Conservation (phyloP, 2,888 invertebrate genomes). For the Pandemis heparana region DNA sequence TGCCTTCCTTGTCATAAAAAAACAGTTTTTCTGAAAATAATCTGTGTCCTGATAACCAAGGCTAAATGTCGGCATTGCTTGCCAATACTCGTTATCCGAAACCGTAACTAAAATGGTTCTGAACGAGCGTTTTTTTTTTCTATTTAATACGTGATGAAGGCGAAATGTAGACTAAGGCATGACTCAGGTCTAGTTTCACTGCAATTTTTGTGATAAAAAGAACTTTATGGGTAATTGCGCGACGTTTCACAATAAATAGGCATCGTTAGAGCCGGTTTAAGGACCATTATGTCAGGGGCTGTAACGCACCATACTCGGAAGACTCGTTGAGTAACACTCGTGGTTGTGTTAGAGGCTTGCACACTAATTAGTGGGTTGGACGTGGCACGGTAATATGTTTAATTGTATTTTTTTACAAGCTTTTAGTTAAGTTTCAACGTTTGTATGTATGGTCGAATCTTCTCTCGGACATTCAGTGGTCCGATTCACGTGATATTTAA, state of each 20-base stretch:
- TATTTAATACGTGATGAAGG: slow-evolving; percentile 18
- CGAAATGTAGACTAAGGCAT: slow-evolving; percentile 17
- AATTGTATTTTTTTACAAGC: slow-evolving; percentile 12
- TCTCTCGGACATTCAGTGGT: too few species aligned
- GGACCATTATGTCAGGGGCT: slow-evolving; percentile 56
- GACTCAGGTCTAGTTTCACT: slow-evolving; percentile 16
- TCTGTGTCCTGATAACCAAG: slow-evolving; percentile 13
- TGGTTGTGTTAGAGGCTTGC: slow-evolving; percentile 47
- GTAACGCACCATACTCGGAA: slow-evolving; percentile 46
- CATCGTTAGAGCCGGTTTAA: slow-evolving; percentile 63
- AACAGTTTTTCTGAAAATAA: background rate
- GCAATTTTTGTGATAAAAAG: slow-evolving; percentile 13
- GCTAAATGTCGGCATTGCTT: slow-evolving; percentile 4
- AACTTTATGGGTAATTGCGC: slow-evolving; percentile 44
- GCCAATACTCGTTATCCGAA: slow-evolving; percentile 3
- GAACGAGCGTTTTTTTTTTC: background rate
- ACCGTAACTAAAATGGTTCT: slow-evolving; percentile 7
- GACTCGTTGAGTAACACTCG: slow-evolving; percentile 36
- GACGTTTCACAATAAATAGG: slow-evolving; percentile 63
- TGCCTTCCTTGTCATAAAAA: too few species aligned
- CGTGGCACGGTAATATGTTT: slow-evolving; percentile 18
- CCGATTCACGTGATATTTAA: too few species aligned
- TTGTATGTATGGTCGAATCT: too few species aligned
- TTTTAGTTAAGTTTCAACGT: too few species aligned
- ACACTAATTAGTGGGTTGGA: slow-evolving; percentile 63